Base-by-base conservation (phyloP, 2,888 invertebrate genomes). In the Mythimna vitellina region DNA sequence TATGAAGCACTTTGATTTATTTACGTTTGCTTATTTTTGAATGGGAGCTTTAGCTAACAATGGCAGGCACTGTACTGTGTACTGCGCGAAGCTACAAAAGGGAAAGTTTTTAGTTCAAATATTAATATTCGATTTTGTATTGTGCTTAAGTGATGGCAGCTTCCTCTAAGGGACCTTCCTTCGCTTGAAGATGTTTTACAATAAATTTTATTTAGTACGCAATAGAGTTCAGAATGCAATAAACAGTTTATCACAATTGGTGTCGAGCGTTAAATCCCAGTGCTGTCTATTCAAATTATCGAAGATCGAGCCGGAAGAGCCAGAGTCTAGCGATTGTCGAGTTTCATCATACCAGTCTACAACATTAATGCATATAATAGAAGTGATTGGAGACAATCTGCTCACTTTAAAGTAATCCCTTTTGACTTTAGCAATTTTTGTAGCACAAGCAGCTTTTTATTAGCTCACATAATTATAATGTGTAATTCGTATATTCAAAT, bases 211-310 rank as follows among this genome's bases (percentile, higher is more conserved):
- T 20, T 0, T 0, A 0, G 9, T 35, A 35, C 12, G 57, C 17
- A 49, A 77, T 77, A 77, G 73, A 54, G 78, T 66, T 57, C 49
- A 77, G 42, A 77, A 73, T 81, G 65, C 46, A 65, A 63, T 68
- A 60, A 53, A 46, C 46, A 46, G 58, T 64, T 64, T 60, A 77
- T 64, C 22, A 76, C 77, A 76, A 79, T 79, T 81, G 81, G 65
- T 81, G 58, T 72, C 46, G 68, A 65, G 76, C 68, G 58, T 65
- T 70, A 71, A 71, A 64, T 81, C 77, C 65, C 73, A 65, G 62
- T 38, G 73, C 73, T 77, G 68, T 77, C 81, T 73, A 77, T 81
- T 77, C 62, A 77, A 81, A 80, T 80, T 81, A 77, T 81, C 58
- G 78, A 64, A 77, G 77, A 77, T 69, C 73, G 66, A 67, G 53